phyloP scores from a whole-genome alignment of 2,888 invertebrate genomes.

The Pseudeuparius sepicola region DNA sequence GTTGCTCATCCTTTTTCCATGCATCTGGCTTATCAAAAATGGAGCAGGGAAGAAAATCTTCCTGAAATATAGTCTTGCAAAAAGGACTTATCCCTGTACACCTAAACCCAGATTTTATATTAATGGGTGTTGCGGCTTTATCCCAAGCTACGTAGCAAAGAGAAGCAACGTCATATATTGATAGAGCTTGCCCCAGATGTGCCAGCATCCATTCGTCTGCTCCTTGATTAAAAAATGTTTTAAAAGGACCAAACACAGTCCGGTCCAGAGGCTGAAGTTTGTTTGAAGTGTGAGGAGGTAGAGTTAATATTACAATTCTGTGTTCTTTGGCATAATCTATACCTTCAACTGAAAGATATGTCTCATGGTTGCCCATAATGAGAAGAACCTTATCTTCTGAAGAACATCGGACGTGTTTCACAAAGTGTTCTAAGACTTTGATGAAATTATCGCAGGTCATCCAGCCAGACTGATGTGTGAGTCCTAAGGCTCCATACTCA shows the following conservation, averaged over 20 bases:
- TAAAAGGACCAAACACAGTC: slow-evolving; percentile 17
- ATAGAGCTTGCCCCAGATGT: slow-evolving; percentile 23
- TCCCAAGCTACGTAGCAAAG: slow-evolving; percentile 15
- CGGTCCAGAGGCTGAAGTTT: no score
- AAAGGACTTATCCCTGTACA: slow-evolving; percentile 18
- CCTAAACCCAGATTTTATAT: slow-evolving; percentile 19
- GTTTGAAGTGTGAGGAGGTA: no score
- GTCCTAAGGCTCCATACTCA: slow-evolving; percentile 21
- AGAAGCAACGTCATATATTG: slow-evolving; percentile 21
- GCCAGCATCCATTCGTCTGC: no score
- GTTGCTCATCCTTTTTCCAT: no score
- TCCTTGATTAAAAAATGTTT: slow-evolving; percentile 13
- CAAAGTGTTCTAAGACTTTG: slow-evolving; percentile 15
- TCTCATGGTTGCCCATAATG: slow-evolving; percentile 24
- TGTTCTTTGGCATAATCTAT: slow-evolving; percentile 25
- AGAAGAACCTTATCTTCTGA: slow-evolving; percentile 20
- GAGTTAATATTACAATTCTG: slow-evolving; percentile 27
- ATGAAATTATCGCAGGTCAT: slow-evolving; percentile 25
- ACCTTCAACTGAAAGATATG: slow-evolving; percentile 18
- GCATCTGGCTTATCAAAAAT: no score
- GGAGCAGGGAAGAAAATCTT: slow-evolving; percentile 10
- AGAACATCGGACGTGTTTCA: slow-evolving; percentile 16
- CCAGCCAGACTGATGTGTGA: slow-evolving; percentile 26
- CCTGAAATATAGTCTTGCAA: slow-evolving; percentile 12
- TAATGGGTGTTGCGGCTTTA: slow-evolving; percentile 16